A percentile compares a stretch with the other conserved stretches of the same genome.
These are phyloP conservation scores for Ptychochromis oligacanthus DNA, from an alignment of 2,113 vertebrate genomes.

Conservation along the genomic window DNA sequence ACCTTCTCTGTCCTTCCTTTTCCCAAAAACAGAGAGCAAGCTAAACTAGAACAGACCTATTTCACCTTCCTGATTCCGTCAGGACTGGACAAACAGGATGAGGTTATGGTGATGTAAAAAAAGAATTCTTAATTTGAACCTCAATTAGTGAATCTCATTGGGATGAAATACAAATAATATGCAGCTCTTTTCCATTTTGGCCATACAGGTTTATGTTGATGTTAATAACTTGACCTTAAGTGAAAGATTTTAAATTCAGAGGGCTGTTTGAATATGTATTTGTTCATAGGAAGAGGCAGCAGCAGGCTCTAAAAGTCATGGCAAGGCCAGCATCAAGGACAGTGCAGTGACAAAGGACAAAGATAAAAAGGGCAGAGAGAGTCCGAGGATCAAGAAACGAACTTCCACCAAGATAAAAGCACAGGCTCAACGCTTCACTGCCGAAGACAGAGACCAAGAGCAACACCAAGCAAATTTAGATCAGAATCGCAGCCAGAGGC, in stretches of 20 bases:
- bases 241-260: background rate
- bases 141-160: background rate
- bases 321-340: slow-evolving; percentile 58
- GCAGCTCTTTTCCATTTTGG: background rate
- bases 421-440: background rate
- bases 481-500: slow-evolving; percentile 74
- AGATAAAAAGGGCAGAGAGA: slow-evolving; percentile 48
- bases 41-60: slow-evolving; percentile 35
- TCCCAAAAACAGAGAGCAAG: slow-evolving; percentile 69
- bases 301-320: slow-evolving; percentile 34
- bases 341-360: slow-evolving; percentile 31
- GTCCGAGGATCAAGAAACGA: slow-evolving; percentile 55
- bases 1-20: slow-evolving; percentile 84
- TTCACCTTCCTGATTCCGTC: slow-evolving; percentile 80
- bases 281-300: slow-evolving; percentile 61
- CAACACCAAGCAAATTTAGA: background rate
- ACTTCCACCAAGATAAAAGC: slow-evolving; percentile 36
- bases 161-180: background rate
- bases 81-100: slow-evolving; percentile 23
- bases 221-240: background rate
- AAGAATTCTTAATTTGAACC: background rate
- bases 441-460: slow-evolving; percentile 51
- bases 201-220: background rate
- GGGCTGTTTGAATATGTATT: background rate
- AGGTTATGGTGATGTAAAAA: slow-evolving; percentile 64